Conservation (phyloP, 2,888 invertebrate genomes). For the Camponotus fellah region DNA sequence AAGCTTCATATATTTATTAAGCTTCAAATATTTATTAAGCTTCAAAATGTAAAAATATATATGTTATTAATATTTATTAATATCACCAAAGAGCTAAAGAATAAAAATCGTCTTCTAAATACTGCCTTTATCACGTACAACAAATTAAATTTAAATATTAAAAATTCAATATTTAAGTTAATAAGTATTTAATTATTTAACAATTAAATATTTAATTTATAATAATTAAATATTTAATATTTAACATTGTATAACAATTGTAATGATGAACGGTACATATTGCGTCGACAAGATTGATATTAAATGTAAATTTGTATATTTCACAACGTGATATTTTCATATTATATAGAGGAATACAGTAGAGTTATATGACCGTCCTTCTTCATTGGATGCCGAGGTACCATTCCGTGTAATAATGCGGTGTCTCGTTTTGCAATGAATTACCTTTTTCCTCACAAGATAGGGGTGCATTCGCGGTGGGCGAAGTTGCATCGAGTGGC, state of each 20-base stretch:
- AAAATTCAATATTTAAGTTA: background rate
- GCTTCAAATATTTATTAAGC: too few relatives aligned
- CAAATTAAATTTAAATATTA: background rate
- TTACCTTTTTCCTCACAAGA: conserved; percentile 50
- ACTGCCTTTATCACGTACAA: background rate
- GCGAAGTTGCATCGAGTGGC: conserved; percentile 69
- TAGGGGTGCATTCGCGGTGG: conserved; percentile 56
- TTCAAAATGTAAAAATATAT: background rate
- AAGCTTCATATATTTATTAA: too few relatives aligned
- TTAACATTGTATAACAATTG: background rate
- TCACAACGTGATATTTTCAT: background rate
- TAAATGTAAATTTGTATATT: conserved; percentile 3
- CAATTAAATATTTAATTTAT: background rate
- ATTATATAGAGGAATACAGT: conserved; percentile 14
- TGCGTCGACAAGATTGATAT: background rate
- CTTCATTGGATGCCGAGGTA: conserved; percentile 34
- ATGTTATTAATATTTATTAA: background rate
- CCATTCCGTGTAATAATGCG: conserved; percentile 51
- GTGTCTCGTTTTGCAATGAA: conserved; percentile 54
- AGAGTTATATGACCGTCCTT: conserved; percentile 17
- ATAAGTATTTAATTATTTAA: background rate
- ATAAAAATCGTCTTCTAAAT: background rate
- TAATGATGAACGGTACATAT: background rate
- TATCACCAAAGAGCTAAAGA: background rate
- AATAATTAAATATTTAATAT: background rate